Evolutionary conservation across 92 coral and sea anemone genomes (phyloP).

Genomic region (Zoanthus sociatus): DNA sequence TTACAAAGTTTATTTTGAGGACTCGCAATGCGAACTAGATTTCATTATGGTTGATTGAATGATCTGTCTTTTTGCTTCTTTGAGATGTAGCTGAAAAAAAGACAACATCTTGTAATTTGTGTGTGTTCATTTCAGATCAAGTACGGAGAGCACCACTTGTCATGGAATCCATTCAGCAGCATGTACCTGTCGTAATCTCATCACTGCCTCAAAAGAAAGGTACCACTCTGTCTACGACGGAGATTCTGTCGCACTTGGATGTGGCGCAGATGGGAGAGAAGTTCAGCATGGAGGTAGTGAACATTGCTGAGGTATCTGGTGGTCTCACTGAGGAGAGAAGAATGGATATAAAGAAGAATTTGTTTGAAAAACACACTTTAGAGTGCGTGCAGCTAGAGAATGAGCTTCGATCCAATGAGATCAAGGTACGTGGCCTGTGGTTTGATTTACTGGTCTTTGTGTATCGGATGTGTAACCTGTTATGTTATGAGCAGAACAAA

Average conservation of each 20-base stretch:
- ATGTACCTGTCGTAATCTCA: background rate
- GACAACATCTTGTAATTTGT: background rate
- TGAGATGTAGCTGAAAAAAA: background rate
- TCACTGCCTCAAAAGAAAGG: slow-evolving; percentile 41
- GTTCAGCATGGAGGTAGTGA: slow-evolving; percentile 91
- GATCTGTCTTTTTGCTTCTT: background rate
- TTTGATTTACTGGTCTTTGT: background rate
- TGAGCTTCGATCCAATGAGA: slow-evolving; percentile 89
- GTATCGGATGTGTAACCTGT: background rate
- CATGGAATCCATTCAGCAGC: slow-evolving; percentile 18
- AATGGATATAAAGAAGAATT: slow-evolving; percentile 81
- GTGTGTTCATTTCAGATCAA: slow-evolving; percentile 9
- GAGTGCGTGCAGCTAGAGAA: slow-evolving; percentile 95
- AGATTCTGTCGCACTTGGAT: slow-evolving; percentile 86
- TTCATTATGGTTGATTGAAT: background rate
- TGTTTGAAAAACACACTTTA: slow-evolving; percentile 97
- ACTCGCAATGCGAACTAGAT: background rate
- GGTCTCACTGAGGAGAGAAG: slow-evolving; percentile 90
- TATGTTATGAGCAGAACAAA: no score
- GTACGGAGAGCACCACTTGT: slow-evolving; percentile 18
- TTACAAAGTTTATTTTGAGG: no score
- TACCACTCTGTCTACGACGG: slow-evolving; percentile 73
- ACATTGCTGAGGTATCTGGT: slow-evolving; percentile 90
- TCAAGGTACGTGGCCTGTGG: slow-evolving; percentile 52
- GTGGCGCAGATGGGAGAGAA: slow-evolving; percentile 97